Evolutionary conservation across 2,888 invertebrate genomes (phyloP).

Genomic region (Lycophotia porphyrea): DNA sequence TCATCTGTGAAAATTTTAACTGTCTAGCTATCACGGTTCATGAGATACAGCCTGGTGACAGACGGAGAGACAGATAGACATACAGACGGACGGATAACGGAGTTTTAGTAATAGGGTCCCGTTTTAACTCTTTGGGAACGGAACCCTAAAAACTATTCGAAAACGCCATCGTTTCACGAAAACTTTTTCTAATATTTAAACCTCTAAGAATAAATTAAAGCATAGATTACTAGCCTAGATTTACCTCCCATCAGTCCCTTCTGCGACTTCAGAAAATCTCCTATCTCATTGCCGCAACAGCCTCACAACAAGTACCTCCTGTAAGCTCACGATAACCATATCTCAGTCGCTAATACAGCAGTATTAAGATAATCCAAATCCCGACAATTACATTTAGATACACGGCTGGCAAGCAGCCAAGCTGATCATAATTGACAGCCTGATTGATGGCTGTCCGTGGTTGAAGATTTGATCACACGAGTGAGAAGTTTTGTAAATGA

Average conservation of each 20-base stretch:
- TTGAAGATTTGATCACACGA: slow-evolving; percentile 62
- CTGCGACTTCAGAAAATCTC: slow-evolving; percentile 12
- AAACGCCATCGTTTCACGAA: too few relatives aligned
- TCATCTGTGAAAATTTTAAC: too few relatives aligned
- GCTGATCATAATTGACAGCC: slow-evolving; percentile 70
- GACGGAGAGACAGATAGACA: too few relatives aligned
- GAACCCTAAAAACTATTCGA: background rate
- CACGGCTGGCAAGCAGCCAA: slow-evolving; percentile 70
- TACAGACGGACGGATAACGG: too few relatives aligned
- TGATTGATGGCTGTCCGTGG: slow-evolving; percentile 65
- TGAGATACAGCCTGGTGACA: too few relatives aligned
- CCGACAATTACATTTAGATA: slow-evolving; percentile 66
- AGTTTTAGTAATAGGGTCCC: too few relatives aligned
- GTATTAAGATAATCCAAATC: slow-evolving; percentile 66
- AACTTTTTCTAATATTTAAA: background rate
- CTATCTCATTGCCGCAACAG: background rate
- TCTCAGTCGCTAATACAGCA: slow-evolving; percentile 54
- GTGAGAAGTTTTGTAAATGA: slow-evolving; percentile 54
- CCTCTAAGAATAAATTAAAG: background rate
- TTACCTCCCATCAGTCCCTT: background rate
- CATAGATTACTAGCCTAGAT: too few relatives aligned
- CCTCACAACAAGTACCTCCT: background rate
- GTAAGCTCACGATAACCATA: slow-evolving; percentile 49
- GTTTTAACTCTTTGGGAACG: too few relatives aligned
- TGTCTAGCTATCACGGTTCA: too few relatives aligned